phyloP scores from a whole-genome alignment of 2,888 invertebrate genomes.

The Harpalus rufipes region DNA sequence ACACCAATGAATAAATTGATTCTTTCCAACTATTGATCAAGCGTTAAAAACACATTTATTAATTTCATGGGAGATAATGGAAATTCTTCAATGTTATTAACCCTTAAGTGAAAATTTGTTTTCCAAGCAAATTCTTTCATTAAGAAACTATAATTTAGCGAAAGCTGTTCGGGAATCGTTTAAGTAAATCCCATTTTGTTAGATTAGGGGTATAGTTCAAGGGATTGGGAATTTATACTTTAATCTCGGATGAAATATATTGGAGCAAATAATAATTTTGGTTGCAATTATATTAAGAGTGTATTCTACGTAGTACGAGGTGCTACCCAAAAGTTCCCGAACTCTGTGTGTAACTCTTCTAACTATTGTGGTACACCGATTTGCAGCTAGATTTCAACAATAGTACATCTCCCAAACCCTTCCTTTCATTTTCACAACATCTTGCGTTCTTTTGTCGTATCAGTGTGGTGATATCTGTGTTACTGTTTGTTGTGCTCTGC shows the following conservation, averaged over 20 bases:
- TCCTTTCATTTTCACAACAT: no score
- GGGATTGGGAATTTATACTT: slow-evolving; percentile 31
- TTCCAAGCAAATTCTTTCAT: slow-evolving; percentile 35
- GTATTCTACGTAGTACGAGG: not conserved
- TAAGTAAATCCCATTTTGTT: slow-evolving; percentile 35
- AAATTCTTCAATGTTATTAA: slow-evolving; percentile 24
- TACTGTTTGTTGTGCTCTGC: no score
- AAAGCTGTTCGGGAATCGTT: slow-evolving; percentile 19
- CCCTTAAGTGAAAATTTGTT: slow-evolving; percentile 29
- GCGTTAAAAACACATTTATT: not conserved
- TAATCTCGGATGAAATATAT: slow-evolving; percentile 4
- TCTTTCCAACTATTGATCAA: not conserved
- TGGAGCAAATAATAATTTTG: not conserved
- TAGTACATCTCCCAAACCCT: no score
- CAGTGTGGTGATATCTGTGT: no score
- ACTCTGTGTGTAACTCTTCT: no score
- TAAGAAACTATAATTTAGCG: slow-evolving; percentile 18
- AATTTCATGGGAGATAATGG: slow-evolving; percentile 20
- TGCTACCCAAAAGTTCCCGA: no score
- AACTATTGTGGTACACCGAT: no score
- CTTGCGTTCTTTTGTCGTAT: no score
- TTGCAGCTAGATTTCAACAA: no score
- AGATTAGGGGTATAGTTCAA: slow-evolving; percentile 22
- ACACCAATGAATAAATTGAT: slow-evolving; percentile 29
- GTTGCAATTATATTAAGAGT: not conserved